Conservation (phyloP, 2,888 invertebrate genomes). For the Pheosia gnoma region DNA sequence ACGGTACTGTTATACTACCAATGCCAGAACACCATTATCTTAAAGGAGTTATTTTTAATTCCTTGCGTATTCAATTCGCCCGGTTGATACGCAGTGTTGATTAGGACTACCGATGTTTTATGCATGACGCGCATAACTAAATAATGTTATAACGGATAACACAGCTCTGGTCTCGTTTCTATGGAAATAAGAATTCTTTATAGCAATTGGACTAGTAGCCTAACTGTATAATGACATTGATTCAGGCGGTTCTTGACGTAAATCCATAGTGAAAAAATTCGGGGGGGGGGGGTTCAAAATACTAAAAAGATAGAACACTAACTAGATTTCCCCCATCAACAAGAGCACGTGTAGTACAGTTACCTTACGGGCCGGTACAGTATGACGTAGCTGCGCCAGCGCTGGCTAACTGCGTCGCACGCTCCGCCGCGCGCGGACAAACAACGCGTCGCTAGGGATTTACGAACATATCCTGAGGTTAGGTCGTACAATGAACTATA, state of each 20-base stretch:
- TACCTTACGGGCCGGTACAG: slow-evolving; percentile 37
- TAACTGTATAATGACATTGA: slow-evolving; percentile 1
- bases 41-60: background rate
- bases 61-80: background rate
- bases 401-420: slow-evolving; percentile 39
- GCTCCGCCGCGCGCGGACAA: slow-evolving; percentile 31
- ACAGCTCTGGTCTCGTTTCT: slow-evolving; percentile 24
- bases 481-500: slow-evolving; percentile 6
- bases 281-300: too few species aligned
- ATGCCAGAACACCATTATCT: background rate
- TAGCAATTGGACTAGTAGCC: background rate
- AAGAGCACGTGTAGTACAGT: slow-evolving; percentile 53
- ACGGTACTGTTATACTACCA: background rate
- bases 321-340: slow-evolving; percentile 18
- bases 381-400: slow-evolving; percentile 32
- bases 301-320: slow-evolving; percentile 7
- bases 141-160: slow-evolving; percentile 29
- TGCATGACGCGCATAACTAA: slow-evolving; percentile 24
- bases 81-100: background rate
- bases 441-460: background rate
- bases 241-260: background rate
- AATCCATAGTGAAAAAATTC: too few species aligned
- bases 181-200: slow-evolving; percentile 8
- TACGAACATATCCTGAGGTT: background rate
- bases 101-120: slow-evolving; percentile 4